phyloP scores from a whole-genome alignment of 2,113 vertebrate species.

The Orycteropus afer region DNA sequence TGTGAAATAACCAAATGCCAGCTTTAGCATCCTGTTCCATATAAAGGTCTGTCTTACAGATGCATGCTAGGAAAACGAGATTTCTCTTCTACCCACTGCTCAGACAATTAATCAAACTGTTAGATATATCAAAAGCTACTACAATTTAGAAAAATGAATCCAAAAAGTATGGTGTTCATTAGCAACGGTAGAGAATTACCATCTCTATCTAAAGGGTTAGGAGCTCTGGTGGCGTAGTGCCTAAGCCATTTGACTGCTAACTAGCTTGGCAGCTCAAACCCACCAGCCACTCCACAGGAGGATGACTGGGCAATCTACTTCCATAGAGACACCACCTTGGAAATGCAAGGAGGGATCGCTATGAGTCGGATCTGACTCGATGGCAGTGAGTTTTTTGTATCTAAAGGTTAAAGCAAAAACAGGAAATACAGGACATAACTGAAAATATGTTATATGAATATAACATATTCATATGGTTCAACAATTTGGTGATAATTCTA shows the following conservation, averaged over 20 bases:
- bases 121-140: not conserved
- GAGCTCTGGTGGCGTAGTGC: too few species aligned
- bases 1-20: not conserved
- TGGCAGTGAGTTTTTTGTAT: too few species aligned
- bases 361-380: too few species aligned
- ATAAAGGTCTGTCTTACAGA: not conserved
- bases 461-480: too few species aligned
- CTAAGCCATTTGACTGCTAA: too few species aligned
- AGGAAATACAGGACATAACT: not conserved
- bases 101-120: not conserved
- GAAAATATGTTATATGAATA: too few species aligned
- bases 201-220: not conserved
- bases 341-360: too few species aligned
- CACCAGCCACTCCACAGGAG: too few species aligned
- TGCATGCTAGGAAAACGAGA: slow-evolving; percentile 16
- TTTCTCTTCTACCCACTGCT: slow-evolving; percentile 24
- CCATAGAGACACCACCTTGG: too few species aligned
- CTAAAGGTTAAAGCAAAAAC: not conserved
- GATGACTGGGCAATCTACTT: too few species aligned
- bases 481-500: not conserved
- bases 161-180: not conserved
- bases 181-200: not conserved
- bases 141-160: slow-evolving; percentile 4
- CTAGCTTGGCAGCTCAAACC: too few species aligned
- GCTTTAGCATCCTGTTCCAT: not conserved